phyloP scores from a whole-genome alignment of 1,140 invertebrate species.

The Akabosia matsudoensis region DNA sequence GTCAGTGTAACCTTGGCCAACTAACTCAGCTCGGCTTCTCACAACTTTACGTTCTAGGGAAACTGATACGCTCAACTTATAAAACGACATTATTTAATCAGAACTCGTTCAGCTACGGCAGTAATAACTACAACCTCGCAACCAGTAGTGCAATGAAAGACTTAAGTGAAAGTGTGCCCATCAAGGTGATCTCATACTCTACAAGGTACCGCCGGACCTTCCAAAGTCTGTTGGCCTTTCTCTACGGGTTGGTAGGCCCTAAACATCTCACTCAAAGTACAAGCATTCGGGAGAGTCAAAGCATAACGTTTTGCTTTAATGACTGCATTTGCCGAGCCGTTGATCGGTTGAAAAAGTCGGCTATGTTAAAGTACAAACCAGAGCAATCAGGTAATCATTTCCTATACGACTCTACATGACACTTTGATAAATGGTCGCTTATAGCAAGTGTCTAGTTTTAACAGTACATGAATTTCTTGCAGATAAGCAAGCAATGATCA shows the following conservation, averaged over 20 bases:
- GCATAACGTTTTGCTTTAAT: constrained; percentile 77
- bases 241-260: constrained; percentile 69
- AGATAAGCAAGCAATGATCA: constrained; percentile 39
- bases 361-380: constrained; percentile 30
- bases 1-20: constrained; percentile 65
- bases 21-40: constrained; percentile 66
- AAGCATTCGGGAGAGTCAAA: constrained; percentile 67
- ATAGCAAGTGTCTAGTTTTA: neutral
- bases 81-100: constrained; percentile 34
- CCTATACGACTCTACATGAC: too few species aligned
- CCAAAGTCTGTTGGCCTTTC: constrained; percentile 77
- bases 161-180: neutral
- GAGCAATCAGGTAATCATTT: constrained; percentile 39
- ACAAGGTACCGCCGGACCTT: constrained; percentile 83
- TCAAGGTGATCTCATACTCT: constrained; percentile 62
- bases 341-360: constrained; percentile 52
- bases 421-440: neutral
- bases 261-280: constrained; percentile 56
- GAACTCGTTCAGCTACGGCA: constrained; percentile 6
- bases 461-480: too few species aligned
- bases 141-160: neutral
- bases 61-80: constrained; percentile 51
- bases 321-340: constrained; percentile 76
- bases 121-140: neutral
- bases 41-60: constrained; percentile 74